Evolutionary conservation across 2,797 vertebrate species (phyloP).

Genomic region (Hypotaenidia okinawae): DNA sequence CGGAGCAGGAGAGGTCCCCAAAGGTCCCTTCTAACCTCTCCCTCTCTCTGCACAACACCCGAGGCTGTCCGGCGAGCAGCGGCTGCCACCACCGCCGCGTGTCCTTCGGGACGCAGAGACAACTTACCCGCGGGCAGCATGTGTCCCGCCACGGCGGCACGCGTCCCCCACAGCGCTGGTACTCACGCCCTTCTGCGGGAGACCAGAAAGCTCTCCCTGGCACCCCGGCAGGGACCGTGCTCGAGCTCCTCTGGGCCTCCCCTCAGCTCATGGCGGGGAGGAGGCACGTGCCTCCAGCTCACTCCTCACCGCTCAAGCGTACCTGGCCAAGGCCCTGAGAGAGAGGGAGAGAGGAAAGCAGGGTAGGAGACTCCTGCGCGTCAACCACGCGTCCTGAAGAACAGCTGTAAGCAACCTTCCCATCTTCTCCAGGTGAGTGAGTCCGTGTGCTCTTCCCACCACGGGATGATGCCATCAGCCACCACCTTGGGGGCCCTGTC

Average conservation of each 20-base stretch:
- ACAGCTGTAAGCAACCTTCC: not conserved
- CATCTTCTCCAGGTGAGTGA: not conserved
- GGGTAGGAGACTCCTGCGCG: constrained; percentile 45
- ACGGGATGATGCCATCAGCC: not conserved
- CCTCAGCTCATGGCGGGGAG: constrained; percentile 58
- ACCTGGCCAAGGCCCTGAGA: constrained; percentile 65
- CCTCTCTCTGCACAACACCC: not conserved
- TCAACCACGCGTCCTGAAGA: not conserved
- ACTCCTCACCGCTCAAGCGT: constrained; percentile 37
- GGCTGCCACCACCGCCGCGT: not conserved
- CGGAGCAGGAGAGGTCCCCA: not conserved
- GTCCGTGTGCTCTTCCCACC: accelerated
- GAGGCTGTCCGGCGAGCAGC: not conserved
- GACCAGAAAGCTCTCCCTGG: constrained; percentile 50
- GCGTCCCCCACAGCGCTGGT: constrained; percentile 3
- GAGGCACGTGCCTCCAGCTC: constrained; percentile 56
- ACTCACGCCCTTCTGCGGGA: constrained; percentile 58
- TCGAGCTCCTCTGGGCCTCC: constrained; percentile 51
- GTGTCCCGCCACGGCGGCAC: not conserved
- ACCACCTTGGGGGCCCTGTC: not conserved
- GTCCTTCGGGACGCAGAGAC: not conserved
- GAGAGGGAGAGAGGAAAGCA: constrained; percentile 68
- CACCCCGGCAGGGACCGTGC: not conserved
- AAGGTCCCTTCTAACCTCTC: constrained; percentile 5
- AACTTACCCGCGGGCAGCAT: constrained; percentile 53